These are phyloP conservation scores for Mycteria americana DNA, from an alignment of 2,797 vertebrate genomes.

Conservation along the genomic window DNA sequence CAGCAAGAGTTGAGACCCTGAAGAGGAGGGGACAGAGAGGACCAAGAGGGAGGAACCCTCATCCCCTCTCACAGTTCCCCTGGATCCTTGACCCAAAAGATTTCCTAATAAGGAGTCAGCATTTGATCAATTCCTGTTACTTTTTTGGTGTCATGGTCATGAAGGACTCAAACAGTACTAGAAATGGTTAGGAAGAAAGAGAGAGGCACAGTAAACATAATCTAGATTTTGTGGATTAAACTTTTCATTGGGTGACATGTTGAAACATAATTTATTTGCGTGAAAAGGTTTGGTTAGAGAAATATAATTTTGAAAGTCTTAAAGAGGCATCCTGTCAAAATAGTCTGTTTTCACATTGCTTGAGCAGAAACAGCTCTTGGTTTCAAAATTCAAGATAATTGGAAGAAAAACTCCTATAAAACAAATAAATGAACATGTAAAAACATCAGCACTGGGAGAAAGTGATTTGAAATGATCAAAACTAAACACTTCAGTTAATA, in stretches of 20 bases:
- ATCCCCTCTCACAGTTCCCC: not conserved
- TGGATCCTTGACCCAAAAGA: not conserved
- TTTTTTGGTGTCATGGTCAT: not conserved
- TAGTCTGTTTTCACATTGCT: slow-evolving; percentile 11
- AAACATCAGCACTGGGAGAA: not conserved
- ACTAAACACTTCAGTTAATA: not conserved
- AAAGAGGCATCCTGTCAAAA: slow-evolving; percentile 32
- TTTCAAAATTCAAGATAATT: slow-evolving; percentile 21
- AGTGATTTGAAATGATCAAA: not conserved
- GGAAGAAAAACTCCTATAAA: slow-evolving; percentile 1
- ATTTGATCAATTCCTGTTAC: not conserved
- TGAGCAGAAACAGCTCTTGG: slow-evolving; percentile 21
- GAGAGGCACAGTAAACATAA: not conserved
- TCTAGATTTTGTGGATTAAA: not conserved
- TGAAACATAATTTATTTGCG: slow-evolving; percentile 21
- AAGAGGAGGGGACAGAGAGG: not conserved
- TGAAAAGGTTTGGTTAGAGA: slow-evolving; percentile 6
- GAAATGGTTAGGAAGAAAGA: not conserved
- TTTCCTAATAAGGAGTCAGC: not conserved
- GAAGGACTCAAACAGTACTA: not conserved
- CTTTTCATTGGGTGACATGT: not conserved
- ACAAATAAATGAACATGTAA: slow-evolving; percentile 1
- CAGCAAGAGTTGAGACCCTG: not conserved
- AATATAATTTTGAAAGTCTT: not conserved
- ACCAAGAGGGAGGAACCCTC: not conserved